Evolutionary conservation across 2,113 vertebrate species (phyloP).

Genomic region (Henicopernis longicauda): DNA sequence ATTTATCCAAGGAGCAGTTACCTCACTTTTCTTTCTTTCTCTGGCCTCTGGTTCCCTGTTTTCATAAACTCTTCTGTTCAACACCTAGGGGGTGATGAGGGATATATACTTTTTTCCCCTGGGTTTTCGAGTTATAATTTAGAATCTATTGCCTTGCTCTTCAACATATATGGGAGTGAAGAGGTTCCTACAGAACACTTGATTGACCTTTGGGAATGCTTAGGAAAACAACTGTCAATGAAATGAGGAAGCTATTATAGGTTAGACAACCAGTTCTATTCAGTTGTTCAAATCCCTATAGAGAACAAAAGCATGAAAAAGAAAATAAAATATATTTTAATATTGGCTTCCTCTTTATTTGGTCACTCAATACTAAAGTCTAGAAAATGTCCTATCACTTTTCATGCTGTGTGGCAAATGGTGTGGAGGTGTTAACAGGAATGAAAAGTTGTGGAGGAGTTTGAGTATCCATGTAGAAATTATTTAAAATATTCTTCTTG

Average conservation of each 20-base stretch:
- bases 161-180: not conserved
- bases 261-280: not conserved
- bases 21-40: not conserved
- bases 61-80: not conserved
- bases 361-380: not conserved
- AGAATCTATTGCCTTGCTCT: not conserved
- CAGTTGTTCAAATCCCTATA: not conserved
- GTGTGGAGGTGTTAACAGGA: not conserved
- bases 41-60: not conserved
- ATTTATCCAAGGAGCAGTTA: not conserved
- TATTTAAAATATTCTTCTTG: not conserved
- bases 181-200: not conserved
- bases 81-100: not conserved
- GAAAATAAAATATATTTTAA: not conserved
- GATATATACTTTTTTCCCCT: fast-evolving
- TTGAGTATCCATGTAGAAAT: not conserved
- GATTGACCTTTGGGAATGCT: not conserved
- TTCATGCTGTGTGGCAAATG: not conserved
- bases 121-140: not conserved
- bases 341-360: not conserved
- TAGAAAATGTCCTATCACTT: not conserved
- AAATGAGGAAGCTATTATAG: not conserved
- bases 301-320: not conserved
- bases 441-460: not conserved
- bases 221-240: not conserved